phyloP scores from a whole-genome alignment of 1,140 invertebrate genomes.

The Globodera rostochiensis region DNA sequence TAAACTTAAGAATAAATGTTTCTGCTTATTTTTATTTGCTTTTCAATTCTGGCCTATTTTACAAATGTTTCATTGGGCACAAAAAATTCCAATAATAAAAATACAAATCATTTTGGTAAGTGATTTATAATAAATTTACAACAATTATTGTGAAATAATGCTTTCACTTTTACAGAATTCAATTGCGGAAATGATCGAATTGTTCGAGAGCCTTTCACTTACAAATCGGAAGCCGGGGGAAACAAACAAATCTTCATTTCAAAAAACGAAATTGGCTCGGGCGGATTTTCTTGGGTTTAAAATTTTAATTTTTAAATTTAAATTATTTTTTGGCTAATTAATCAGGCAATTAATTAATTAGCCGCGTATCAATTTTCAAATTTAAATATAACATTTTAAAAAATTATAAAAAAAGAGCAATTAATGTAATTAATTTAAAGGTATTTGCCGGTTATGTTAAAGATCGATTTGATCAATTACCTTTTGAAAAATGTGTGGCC shows the following conservation, averaged over 20 bases:
- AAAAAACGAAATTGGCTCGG: neutral
- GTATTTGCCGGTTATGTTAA: neutral
- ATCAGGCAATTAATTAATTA: too few species aligned
- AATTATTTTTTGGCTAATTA: too few species aligned
- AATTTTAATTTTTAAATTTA: too few species aligned
- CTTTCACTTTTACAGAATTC: neutral
- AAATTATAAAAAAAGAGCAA: too few species aligned
- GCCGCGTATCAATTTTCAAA: too few species aligned
- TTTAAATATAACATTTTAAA: too few species aligned
- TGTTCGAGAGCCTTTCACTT: neutral
- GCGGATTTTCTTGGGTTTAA: neutral
- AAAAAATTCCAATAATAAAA: neutral
- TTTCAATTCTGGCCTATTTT: neutral
- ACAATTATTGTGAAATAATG: neutral
- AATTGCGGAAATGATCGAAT: neutral
- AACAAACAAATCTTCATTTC: conserved; percentile 1
- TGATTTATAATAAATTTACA: neutral
- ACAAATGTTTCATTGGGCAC: neutral
- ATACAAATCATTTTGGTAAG: neutral
- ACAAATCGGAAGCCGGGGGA: neutral
- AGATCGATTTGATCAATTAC: neutral
- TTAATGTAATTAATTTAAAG: neutral
- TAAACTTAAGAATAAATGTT: neutral
- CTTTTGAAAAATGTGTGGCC: neutral
- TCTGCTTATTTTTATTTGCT: neutral